Conservation (phyloP, 2,888 invertebrate species). For the Invenusta paracnida region DNA sequence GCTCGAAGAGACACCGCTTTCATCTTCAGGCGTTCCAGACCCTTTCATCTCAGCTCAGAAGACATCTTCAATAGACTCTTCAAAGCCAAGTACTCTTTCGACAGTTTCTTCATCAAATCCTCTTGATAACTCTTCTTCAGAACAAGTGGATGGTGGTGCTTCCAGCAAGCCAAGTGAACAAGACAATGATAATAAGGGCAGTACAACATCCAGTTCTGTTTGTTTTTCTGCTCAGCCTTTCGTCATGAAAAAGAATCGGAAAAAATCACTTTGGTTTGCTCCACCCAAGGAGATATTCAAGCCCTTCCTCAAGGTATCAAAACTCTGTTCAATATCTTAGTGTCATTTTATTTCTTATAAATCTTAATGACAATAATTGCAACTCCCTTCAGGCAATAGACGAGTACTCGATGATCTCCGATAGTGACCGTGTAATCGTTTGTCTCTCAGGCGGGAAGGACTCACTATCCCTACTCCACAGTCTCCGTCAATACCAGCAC, state of each 20-base stretch:
- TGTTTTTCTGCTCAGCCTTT: too few relatives aligned
- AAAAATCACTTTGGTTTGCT: slow-evolving; percentile 66
- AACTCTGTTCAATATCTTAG: background rate
- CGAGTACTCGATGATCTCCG: slow-evolving; percentile 76
- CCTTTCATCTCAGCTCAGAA: background rate
- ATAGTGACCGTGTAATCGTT: slow-evolving; percentile 76
- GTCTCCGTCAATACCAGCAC: slow-evolving; percentile 77
- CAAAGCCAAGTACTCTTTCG: too few relatives aligned
- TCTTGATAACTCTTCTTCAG: too few relatives aligned
- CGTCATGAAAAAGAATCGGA: background rate
- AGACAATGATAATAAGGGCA: too few relatives aligned
- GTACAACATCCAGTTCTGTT: too few relatives aligned
- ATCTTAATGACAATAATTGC: too few relatives aligned
- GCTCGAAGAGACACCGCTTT: background rate
- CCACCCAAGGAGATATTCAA: slow-evolving; percentile 78
- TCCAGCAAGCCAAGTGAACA: too few relatives aligned
- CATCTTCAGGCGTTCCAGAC: background rate
- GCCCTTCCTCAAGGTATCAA: slow-evolving; percentile 69
- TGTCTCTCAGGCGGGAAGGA: slow-evolving; percentile 79
- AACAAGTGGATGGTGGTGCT: too few relatives aligned
- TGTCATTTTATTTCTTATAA: too few relatives aligned
- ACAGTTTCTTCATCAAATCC: too few relatives aligned
- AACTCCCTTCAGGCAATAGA: slow-evolving; percentile 76
- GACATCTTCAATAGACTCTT: background rate
- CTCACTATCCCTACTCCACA: slow-evolving; percentile 77